Evolutionary conservation across 2,888 invertebrate genomes (phyloP).

Genomic region (Callinectes sapidus): DNA sequence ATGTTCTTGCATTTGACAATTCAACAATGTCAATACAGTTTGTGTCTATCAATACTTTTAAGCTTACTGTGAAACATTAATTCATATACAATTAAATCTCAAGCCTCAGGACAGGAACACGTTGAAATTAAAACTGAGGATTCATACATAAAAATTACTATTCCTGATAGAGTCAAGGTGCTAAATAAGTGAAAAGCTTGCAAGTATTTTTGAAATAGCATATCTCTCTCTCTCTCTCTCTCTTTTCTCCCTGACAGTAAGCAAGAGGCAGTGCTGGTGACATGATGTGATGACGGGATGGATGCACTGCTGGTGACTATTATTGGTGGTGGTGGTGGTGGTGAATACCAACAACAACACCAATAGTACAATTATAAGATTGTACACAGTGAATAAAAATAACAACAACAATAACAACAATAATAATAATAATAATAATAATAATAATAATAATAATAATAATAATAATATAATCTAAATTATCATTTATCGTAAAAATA

Average conservation of each 20-base stretch:
- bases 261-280: neutral
- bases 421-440: too few relatives aligned
- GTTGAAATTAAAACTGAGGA: neutral
- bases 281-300: neutral
- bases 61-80: neutral
- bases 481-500: too few relatives aligned
- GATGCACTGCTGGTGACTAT: neutral
- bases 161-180: neutral
- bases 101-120: too few relatives aligned
- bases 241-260: too few relatives aligned
- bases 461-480: too few relatives aligned
- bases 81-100: neutral
- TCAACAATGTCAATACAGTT: neutral
- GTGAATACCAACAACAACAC: too few relatives aligned
- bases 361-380: too few relatives aligned
- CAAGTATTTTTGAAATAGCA: neutral
- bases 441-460: too few relatives aligned
- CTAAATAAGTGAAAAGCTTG: neutral
- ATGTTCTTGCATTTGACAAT: neutral
- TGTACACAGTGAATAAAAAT: neutral
- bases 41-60: neutral
- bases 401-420: too few relatives aligned
- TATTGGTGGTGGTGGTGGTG: too few relatives aligned
- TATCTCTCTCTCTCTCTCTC: too few relatives aligned
- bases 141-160: too few relatives aligned